phyloP scores from a whole-genome alignment of 2,888 invertebrate genomes.

The Eucera pruinosa region DNA sequence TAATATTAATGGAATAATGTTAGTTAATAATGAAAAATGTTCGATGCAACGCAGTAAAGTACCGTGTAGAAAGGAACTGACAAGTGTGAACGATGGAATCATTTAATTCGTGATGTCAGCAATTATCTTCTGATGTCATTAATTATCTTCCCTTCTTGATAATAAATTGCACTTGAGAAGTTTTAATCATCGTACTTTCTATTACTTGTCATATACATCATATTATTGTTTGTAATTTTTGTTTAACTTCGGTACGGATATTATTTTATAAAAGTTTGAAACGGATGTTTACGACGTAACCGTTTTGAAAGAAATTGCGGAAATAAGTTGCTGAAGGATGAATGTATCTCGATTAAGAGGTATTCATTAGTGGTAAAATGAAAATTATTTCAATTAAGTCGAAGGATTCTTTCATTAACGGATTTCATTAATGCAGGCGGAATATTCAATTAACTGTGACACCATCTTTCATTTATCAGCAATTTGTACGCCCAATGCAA shows the following conservation, averaged over 20 bases:
- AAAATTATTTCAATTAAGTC: conserved; percentile 20
- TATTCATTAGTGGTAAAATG: background rate
- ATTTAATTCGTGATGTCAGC: background rate
- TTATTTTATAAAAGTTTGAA: no score
- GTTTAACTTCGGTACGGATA: no score
- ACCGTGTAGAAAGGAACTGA: no score
- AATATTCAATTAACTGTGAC: conserved; percentile 33
- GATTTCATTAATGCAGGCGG: conserved; percentile 29
- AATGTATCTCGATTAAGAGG: background rate
- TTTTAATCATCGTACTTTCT: background rate
- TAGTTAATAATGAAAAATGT: background rate
- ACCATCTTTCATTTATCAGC: conserved; percentile 32
- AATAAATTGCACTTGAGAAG: background rate
- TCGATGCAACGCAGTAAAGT: no score
- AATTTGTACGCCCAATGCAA: conserved; percentile 46
- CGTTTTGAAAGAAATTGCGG: background rate
- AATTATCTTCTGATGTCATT: background rate
- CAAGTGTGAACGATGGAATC: no score
- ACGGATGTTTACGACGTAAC: no score
- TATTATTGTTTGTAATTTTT: background rate
- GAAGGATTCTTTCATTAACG: conserved; percentile 35
- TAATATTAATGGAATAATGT: background rate
- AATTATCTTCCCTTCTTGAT: background rate
- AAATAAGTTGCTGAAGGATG: background rate
- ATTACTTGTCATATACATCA: background rate